phyloP scores from a whole-genome alignment of 37 sponge, comb jelly and placozoan species.

The Trichoplax adhaerens region DNA sequence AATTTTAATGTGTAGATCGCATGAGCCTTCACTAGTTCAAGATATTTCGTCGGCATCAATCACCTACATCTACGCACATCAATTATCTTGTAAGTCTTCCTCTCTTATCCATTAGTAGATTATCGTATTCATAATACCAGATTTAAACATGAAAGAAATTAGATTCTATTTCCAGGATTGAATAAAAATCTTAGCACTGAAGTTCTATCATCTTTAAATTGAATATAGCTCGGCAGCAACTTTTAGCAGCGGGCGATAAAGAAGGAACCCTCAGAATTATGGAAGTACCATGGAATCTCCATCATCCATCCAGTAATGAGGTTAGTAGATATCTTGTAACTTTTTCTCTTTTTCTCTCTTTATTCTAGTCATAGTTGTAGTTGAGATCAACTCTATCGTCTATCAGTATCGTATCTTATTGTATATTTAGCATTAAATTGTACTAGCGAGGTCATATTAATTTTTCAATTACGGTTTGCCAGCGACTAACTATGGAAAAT shows the following conservation, averaged over 20 bases:
- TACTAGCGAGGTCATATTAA: constrained; percentile 6
- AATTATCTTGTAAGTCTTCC: constrained; percentile 38
- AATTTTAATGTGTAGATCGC: constrained; percentile 35
- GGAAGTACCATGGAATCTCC: constrained; percentile 54
- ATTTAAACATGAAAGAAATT: constrained; percentile 1
- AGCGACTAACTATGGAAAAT: constrained; percentile 44
- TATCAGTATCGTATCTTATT: no score
- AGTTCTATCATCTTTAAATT: background rate
- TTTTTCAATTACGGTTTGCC: background rate
- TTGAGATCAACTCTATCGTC: no score
- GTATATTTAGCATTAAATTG: background rate
- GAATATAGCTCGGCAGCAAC: constrained; percentile 28
- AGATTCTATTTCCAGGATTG: constrained; percentile 19
- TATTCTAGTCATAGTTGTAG: no score
- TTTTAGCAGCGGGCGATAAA: constrained; percentile 86
- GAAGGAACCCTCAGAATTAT: constrained; percentile 82
- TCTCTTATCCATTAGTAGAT: background rate
- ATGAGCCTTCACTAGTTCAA: constrained; percentile 72
- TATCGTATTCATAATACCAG: background rate
- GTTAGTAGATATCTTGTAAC: constrained; percentile 11
- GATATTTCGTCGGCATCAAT: constrained; percentile 67
- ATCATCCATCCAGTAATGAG: constrained; percentile 68
- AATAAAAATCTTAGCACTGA: background rate
- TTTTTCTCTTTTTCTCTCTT: background rate
- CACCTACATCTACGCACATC: constrained; percentile 48